Conservation (phyloP, 2,797 vertebrate genomes). For the Hephaestus fuliginosus region DNA sequence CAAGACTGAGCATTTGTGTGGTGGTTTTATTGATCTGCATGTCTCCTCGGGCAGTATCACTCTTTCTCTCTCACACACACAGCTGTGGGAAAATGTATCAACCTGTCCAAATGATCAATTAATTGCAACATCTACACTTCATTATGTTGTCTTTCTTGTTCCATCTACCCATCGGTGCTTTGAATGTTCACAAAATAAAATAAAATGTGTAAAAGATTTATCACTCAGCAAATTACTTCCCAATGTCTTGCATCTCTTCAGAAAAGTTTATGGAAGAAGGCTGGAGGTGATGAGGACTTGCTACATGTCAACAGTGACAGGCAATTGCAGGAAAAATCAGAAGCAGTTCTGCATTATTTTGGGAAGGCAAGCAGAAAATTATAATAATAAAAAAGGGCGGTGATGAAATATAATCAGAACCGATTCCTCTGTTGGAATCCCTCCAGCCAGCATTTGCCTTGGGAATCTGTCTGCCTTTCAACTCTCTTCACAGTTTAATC, state of each 20-base stretch:
- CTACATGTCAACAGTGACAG: slow-evolving; percentile 35
- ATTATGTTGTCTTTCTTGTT: not conserved
- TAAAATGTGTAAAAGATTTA: not conserved
- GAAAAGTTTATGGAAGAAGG: slow-evolving; percentile 10
- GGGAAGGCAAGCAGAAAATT: slow-evolving; percentile 9
- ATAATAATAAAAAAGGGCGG: slow-evolving; percentile 25
- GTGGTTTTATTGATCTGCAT: not conserved
- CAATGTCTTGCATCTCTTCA: slow-evolving; percentile 11
- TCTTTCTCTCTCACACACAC: not conserved
- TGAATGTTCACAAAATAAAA: not conserved
- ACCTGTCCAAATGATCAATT: slow-evolving; percentile 14
- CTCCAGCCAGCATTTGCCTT: slow-evolving; percentile 34
- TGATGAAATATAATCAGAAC: slow-evolving; percentile 58
- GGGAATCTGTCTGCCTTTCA: slow-evolving; percentile 49
- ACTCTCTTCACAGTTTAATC: slow-evolving; percentile 52
- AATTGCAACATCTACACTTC: slow-evolving; percentile 32
- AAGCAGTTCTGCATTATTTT: slow-evolving; percentile 13
- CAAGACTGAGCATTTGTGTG: slow-evolving; percentile 41
- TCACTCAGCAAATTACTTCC: not conserved
- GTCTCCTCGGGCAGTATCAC: not conserved
- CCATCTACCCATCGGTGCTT: not conserved
- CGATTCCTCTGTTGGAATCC: slow-evolving; percentile 34
- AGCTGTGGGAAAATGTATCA: slow-evolving; percentile 39
- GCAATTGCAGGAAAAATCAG: slow-evolving; percentile 10
- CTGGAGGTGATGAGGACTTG: slow-evolving; percentile 7